Conservation (phyloP, 2,888 invertebrate species). For the Balanococcus diminutus region DNA sequence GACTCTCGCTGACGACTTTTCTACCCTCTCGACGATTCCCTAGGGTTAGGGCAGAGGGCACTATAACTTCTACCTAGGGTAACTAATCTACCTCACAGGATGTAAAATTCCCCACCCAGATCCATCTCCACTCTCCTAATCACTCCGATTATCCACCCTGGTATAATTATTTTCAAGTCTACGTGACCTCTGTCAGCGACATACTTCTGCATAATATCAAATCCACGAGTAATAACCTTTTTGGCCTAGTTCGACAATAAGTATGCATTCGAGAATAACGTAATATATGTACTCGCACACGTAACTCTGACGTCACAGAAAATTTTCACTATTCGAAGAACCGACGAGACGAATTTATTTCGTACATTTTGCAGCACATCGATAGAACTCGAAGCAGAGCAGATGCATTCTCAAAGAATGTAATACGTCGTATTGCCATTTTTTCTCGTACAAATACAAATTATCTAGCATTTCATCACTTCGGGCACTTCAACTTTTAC, state of each 20-base stretch:
- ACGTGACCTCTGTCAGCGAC: background rate
- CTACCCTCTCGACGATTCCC: no score
- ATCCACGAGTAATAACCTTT: constrained; percentile 27
- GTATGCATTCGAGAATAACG: background rate
- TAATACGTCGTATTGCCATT: no score
- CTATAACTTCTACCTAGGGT: no score
- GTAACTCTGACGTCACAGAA: background rate
- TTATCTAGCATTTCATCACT: background rate
- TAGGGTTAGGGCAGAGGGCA: no score
- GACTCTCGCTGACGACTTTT: no score
- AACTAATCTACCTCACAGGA: no score
- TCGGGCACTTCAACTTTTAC: background rate
- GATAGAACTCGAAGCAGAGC: background rate
- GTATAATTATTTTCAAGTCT: no score
- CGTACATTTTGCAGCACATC: background rate
- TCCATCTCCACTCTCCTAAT: no score
- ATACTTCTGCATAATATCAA: constrained; percentile 11
- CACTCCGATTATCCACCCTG: no score
- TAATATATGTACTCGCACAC: background rate
- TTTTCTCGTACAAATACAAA: no score
- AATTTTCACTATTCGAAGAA: background rate
- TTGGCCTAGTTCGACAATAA: background rate
- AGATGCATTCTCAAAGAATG: background rate
- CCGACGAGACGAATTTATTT: background rate
- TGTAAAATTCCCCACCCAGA: no score